Evolutionary conservation across 2,888 invertebrate species (phyloP), one percentile per base, ranked within the genome.

Genomic region (Andricus quercusramuli): DNA sequence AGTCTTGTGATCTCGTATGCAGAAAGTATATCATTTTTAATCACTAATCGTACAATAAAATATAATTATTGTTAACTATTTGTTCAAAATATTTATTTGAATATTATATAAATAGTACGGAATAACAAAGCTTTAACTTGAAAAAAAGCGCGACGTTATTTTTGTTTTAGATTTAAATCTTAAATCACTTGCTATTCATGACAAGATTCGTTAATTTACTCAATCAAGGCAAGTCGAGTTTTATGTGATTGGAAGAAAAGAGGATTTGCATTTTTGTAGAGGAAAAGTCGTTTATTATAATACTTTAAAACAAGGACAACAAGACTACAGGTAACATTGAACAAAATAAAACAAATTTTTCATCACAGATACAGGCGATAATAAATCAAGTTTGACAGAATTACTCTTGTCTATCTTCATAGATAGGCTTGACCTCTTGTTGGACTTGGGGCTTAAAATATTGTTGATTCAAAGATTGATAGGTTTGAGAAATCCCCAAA

Each of bases 41-140:
- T 67, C 13, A 67, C 66, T 67, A 67, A 67, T 67, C 66, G n/a
- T n/a, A 67, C 37, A 66, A 66, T 66, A 67, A 37, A 67, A 67
- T n/a, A 1, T 37, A 13, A 67, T 62, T 62, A 62, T 41, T 37
- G 66, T 41, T 37, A 67, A 41, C n/a, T 20, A 41, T 13, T 67
- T 67, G 13, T 37, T 17, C 29, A 20, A 20, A 32, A 20, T 29
- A 32, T 66, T n/a, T 11, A 41, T 41, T 66, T 9, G 11, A n/a
- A 20, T 37, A 67, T 67, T 67, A 37, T 41, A 41, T 32, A 65
- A n/a, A 56, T 29, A 32, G 32, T 32, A 32, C 37, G 20, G 20
- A 2, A n/a, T n/a, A n/a, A 9, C n/a, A 56, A 56, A 8, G 8
- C 51, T n/a, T 6, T 8, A 56, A 56, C 51, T 56, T 47, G 0